Evolutionary conservation across 2,888 invertebrate species (phyloP), one percentile per base, ranked within the genome.

Genomic region (Aphodius sticticus): DNA sequence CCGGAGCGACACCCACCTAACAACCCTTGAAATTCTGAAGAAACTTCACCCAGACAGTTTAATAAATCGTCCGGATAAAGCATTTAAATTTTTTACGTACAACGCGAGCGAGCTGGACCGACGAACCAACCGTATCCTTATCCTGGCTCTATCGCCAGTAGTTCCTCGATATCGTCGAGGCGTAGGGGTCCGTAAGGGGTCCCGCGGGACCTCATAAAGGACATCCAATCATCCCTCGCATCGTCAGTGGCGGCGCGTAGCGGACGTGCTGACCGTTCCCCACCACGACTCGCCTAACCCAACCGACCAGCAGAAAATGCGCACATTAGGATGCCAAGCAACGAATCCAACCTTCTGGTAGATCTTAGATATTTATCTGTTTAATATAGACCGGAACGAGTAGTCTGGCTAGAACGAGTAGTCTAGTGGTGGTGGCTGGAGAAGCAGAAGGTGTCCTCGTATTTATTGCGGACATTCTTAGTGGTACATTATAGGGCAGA

Each of bases 131-230:
- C 12, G 7, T 53, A 0, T 53, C 53, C 53, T 53, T 53, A 53
- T 53, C 53, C 53, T 9, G 0, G 53, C 53, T 53, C 53, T 53
- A 53, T 53, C 53, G 53, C 53, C 53, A 12, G 53, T 53, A 53
- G 53, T 53, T 53, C 53, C 53, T 53, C 53, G 53, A 53, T 53
- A 9, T 53, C 53, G 53, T 53, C 53, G 53, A 53, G 53, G 53
- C 53, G 53, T 53, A 53, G 53, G 53, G 53, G 53, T 53, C 53
- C 53, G 53, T 53, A 53, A 53, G 53, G 53, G 53, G 53, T 53
- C 53, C 12, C 53, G 7, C 9, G 53, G 53, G 53, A 53, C 53
- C 53, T 53, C 53, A 53, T 53, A 53, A 53, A 53, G 53, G 53
- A 53, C 53, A 53, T 53, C 53, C 53, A 53, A 53, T 53, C 53